Evolutionary conservation across 2,113 vertebrate species (phyloP), one percentile per base, ranked within the genome.

Genomic region (Alethe diademata): DNA sequence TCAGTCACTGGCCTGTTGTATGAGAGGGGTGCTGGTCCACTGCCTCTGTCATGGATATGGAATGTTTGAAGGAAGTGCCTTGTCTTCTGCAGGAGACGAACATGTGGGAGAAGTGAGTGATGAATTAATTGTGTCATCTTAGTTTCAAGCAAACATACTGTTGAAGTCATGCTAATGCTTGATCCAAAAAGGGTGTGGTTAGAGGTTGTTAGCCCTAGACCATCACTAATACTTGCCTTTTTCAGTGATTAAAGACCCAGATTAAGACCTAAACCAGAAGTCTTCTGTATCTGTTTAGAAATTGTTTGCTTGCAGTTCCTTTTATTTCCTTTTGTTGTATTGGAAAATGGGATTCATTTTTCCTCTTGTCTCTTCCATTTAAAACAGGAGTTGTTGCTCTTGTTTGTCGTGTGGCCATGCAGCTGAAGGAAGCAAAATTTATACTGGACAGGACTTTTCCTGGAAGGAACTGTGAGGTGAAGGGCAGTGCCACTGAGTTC

Each of bases 31-130:
- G 69, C 61, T 45, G 3, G 24, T 35, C 12, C 12, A 3, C 38
- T 67, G 57, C 43, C 19, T 45, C 26, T 38, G 12, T 35, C 20
- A 4, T 31, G 0, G 4, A 5, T 28, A 1, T 3, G 19, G 57
- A 56, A 25, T 58, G n/a, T 12, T n/a, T 29, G 56, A 25, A 40
- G 3, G 12, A 53, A 36, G 50, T 38, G 48, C 62, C 19, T 94
- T n/a, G 9, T 43, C 47, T 57, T 76, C 35, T 64, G 2, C 29
- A 23, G n/a, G 38, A 38, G 29, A 9, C 2, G 5, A 78, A 56
- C 12, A 1, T 10, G 8, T 0, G 1, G 25, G 25, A 84, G 57
- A 67, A 54, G n/a, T 19, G 6, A 25, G 22, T 1, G 0, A 24
- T 3, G 2, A 38, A 26, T 61, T 12, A 24, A 43, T 38, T n/a